Base-by-base conservation (phyloP, 2,113 vertebrate genomes). In the Melospiza georgiana region DNA sequence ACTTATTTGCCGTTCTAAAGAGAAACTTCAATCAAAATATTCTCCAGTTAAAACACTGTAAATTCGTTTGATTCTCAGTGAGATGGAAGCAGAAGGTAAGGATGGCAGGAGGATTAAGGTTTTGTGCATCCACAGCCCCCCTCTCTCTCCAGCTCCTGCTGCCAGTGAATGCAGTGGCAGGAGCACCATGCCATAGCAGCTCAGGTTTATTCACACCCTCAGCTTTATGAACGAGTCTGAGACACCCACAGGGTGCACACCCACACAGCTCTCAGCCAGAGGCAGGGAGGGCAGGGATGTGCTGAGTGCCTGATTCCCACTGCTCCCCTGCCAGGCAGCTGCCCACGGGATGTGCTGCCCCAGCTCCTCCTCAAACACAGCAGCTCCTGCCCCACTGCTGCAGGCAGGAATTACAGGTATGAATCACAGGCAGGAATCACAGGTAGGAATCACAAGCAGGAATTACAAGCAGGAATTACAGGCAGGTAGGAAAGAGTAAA, bases 121-220 rank as follows among this genome's bases (percentile, higher is more conserved):
- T 97, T 84, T 85, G 58, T 77, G 77, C 94, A 62, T 51, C 77
- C 33, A 11, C 39, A 90, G 44, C 91, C 84, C 39, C 57, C 76
- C 43, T 43, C 59, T 90, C 77, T 89, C 80, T 48, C 49, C 72
- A 88, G 3, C 66, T 62, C 72, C 85, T 75, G 71, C 85, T 76
- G 41, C 57, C 85, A 94, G 37, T 33, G 81, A 74, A 55, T 41
- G 85, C 81, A 52, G 49, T 35, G 76, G 74, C 84, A 93, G 94
- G 95, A 95, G 63, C 62, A 69, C 83, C 78, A 25, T n/a, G 69
- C 54, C 76, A 35, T 6, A 94, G 73, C 84, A 95, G 80, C 85
- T 81, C 59, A 74, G 62, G 81, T 96, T 93, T 96, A 90, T 95
- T 97, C 93, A 90, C 55, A 52, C 25, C 87, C 90, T 94, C 69